phyloP scores from a whole-genome alignment of 2,797 vertebrate species.

The Linurgus olivaceus region DNA sequence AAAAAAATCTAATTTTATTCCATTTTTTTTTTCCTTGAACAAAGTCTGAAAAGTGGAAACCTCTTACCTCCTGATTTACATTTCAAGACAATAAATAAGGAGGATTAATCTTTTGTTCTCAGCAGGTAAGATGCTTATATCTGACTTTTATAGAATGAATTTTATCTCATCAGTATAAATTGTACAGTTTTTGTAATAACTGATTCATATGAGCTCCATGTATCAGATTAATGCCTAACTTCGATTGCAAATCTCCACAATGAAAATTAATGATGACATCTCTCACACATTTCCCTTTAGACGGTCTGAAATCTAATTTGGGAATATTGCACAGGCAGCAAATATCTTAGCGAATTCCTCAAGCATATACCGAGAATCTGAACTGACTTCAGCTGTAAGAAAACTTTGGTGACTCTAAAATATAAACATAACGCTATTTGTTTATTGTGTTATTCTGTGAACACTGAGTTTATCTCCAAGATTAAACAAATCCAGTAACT shows the following conservation, averaged over 20 bases:
- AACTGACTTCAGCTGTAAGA: neutral
- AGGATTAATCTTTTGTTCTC: neutral
- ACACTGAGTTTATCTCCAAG: neutral
- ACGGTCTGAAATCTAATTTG: neutral
- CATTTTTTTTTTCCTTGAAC: neutral
- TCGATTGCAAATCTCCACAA: neutral
- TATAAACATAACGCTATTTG: neutral
- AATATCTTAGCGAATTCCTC: neutral
- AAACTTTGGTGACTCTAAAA: neutral
- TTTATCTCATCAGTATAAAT: constrained; percentile 14
- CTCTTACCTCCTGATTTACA: neutral
- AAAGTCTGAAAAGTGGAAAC: neutral
- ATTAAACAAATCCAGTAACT: neutral
- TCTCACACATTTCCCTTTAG: neutral
- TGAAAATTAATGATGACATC: neutral
- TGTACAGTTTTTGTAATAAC: neutral
- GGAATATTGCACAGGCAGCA: neutral
- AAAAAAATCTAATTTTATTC: neutral
- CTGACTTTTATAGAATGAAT: neutral
- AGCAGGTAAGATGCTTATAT: neutral
- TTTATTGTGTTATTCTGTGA: neutral
- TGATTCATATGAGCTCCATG: neutral
- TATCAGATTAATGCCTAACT: neutral
- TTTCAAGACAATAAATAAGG: neutral
- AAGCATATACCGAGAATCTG: neutral